Conservation (phyloP, 2,113 vertebrate species). For the Anser cygnoides region DNA sequence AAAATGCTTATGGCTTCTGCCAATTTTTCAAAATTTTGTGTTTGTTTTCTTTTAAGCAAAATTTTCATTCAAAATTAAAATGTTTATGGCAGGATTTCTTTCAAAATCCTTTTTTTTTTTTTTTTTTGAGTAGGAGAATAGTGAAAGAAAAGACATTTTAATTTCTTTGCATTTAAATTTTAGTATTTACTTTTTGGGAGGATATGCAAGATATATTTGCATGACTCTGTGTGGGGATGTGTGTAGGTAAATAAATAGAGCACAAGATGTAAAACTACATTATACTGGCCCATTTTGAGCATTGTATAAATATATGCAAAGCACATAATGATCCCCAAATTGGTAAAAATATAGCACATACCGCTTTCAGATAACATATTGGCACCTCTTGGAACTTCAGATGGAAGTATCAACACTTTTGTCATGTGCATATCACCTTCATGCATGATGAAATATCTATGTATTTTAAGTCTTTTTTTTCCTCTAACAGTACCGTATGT, state of each 20-base stretch:
- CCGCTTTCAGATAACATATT: conserved; percentile 33
- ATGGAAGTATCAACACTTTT: conserved; percentile 60
- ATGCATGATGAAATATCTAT: conserved; percentile 4
- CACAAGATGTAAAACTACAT: neutral
- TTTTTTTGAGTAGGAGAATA: neutral
- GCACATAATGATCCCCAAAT: neutral
- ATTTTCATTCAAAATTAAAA: neutral
- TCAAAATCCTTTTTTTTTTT: neutral
- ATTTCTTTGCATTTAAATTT: neutral
- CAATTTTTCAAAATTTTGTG: neutral
- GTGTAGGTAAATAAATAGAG: neutral
- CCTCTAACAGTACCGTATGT: neutral
- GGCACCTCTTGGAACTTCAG: conserved; percentile 53
- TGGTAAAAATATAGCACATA: conserved; percentile 13
- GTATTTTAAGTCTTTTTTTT: conserved; percentile 20
- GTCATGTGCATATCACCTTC: conserved; percentile 37
- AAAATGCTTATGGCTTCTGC: neutral
- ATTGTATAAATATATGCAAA: neutral
- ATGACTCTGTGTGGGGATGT: neutral
- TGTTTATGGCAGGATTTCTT: neutral
- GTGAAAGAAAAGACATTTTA: neutral
- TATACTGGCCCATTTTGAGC: neutral
- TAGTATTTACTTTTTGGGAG: neutral
- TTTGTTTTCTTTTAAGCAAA: neutral
- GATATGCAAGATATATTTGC: neutral